Evolutionary conservation across 2,888 invertebrate genomes (phyloP), one percentile per base, ranked within the genome.

Genomic region (Phyllotreta striolata): DNA sequence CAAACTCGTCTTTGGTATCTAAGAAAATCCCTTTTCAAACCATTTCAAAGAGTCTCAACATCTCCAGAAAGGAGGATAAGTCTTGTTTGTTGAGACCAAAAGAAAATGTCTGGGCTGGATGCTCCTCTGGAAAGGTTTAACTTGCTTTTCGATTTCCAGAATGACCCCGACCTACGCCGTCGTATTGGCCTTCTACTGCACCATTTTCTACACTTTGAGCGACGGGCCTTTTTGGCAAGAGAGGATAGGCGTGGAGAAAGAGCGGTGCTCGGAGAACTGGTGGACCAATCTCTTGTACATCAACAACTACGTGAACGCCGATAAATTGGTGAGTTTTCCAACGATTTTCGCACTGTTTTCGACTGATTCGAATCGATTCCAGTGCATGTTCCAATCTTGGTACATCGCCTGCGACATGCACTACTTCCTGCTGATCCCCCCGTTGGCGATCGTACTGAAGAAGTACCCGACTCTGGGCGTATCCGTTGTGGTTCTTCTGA

Each of bases 141-240:
- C 24, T 3, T 1, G n/a, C 58, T 55, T 57, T 49, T 41, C 37
- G 44, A 59, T 41, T 79, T 81, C 40, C 77, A 89, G 90, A 71
- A 84, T 91, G 66, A 90, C 91, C 6, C 91, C 91, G 59, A 88
- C 90, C 0, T 91, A 92, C 72, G 78, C 88, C 61, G 84, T 90
- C 0, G 85, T 91, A 9, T 84, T 92, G 73, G 84, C 87, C n/a
- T 87, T 91, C 74, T 90, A 90, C 77, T 87, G 88, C 80, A 90
- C 91, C 0, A 85, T 91, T 84, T 83, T 90, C 60, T 84, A 87
- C 0, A 87, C 87, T 77, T 79, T 90, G 38, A 89, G 89, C 7
- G 87, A 87, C 63, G 92, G 92, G 0, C 91, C 91, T 0, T 81
- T 91, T 54, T 92, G 91, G 91, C 82, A 86, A 34, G 83, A 85